These are phyloP conservation scores for Leptinotarsa tumamoca DNA, from an alignment of 2,888 invertebrate genomes.

Conservation along the genomic window DNA sequence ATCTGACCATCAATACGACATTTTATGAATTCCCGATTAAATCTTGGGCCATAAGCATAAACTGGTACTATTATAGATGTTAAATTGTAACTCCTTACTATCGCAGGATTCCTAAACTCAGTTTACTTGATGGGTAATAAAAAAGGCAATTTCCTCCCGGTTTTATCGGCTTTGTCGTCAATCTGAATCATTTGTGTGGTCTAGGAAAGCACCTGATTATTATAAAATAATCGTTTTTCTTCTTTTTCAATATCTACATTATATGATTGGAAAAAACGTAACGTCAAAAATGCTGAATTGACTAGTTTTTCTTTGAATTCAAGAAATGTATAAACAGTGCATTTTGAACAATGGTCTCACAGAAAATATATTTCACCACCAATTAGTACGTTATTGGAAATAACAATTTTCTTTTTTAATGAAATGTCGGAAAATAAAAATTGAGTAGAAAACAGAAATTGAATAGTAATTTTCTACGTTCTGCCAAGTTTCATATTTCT, in stretches of 20 bases:
- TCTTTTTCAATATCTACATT: too few relatives aligned
- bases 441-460: neutral
- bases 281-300: too few relatives aligned
- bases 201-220: neutral
- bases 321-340: too few relatives aligned
- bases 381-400: too few relatives aligned
- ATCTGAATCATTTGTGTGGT: neutral
- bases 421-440: too few relatives aligned
- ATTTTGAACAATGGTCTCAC: too few relatives aligned
- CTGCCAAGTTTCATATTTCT: neutral
- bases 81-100: slow-evolving; percentile 14
- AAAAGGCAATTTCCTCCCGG: neutral
- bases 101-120: neutral
- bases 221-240: neutral
- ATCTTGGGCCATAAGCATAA: slow-evolving; percentile 3
- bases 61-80: slow-evolving; percentile 5
- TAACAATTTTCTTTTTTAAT: too few relatives aligned
- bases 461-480: neutral
- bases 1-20: neutral
- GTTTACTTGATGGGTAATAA: neutral
- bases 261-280: too few relatives aligned
- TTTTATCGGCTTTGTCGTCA: neutral
- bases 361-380: too few relatives aligned
- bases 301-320: too few relatives aligned
- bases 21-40: neutral